Evolutionary conservation across 1,140 invertebrate genomes (phyloP).

Genomic region (Coptotermes formosanus): DNA sequence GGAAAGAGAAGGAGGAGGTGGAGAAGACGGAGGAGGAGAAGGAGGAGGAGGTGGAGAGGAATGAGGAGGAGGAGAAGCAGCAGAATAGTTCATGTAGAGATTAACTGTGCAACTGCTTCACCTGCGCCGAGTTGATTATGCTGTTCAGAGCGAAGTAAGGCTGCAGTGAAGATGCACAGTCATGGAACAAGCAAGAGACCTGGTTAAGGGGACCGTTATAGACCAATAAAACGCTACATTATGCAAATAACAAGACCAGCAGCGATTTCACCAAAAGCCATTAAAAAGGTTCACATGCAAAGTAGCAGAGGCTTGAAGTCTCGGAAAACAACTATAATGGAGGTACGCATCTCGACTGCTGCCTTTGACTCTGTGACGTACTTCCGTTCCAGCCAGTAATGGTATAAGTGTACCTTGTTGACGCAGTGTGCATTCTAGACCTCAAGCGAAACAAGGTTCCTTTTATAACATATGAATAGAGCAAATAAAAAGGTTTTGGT

Average conservation of each 20-base stretch:
- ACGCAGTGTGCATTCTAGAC: too few species aligned
- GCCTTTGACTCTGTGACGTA: background rate
- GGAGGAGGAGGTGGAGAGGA: too few species aligned
- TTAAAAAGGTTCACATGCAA: background rate
- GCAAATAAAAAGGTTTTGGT: too few species aligned
- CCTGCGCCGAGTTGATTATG: background rate
- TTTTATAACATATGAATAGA: too few species aligned
- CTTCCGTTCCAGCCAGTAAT: background rate
- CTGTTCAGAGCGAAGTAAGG: background rate
- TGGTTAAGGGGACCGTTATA: background rate
- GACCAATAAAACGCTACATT: background rate
- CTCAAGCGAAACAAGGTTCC: too few species aligned
- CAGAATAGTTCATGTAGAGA: too few species aligned
- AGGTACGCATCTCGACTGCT: background rate
- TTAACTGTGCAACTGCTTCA: background rate
- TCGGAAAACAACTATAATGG: background rate
- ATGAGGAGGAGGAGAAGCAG: too few species aligned
- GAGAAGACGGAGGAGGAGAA: too few species aligned
- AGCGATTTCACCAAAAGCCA: background rate
- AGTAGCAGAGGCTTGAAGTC: background rate
- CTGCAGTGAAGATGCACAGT: background rate
- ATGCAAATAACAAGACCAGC: background rate
- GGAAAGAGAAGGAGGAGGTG: too few species aligned
- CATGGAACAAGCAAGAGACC: background rate
- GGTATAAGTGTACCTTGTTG: too few species aligned